Conservation (phyloP, 1,140 invertebrate species). For the Octopus bimaculoides region DNA sequence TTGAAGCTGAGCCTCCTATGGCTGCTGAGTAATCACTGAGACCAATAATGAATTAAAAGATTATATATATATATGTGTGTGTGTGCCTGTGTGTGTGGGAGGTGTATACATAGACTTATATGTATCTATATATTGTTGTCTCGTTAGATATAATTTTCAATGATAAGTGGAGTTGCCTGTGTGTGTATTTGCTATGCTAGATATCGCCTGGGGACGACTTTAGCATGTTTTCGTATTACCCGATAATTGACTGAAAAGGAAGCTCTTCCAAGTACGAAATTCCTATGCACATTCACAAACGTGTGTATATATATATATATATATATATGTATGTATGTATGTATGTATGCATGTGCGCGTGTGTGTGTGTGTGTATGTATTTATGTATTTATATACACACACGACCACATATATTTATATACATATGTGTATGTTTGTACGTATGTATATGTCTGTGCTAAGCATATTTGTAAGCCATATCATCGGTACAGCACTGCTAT, state of each 20-base stretch:
- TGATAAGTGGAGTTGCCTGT: neutral
- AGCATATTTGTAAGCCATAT: neutral
- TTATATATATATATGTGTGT: neutral
- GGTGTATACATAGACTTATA: neutral
- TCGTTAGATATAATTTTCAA: neutral
- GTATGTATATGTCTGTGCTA: too few relatives aligned
- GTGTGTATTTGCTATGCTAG: neutral
- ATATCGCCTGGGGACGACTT: too few relatives aligned
- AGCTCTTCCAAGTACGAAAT: too few relatives aligned
- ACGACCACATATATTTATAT: neutral
- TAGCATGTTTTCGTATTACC: too few relatives aligned
- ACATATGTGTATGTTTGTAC: neutral
- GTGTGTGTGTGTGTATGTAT: neutral
- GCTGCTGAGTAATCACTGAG: too few relatives aligned
- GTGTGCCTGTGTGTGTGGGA: neutral
- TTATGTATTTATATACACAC: neutral
- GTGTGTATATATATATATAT: conserved; percentile 1
- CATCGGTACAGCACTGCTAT: too few relatives aligned
- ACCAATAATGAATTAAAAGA: too few relatives aligned
- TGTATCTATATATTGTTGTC: neutral
- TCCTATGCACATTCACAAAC: neutral
- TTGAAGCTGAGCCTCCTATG: too few relatives aligned
- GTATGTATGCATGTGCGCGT: neutral
- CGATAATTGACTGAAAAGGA: too few relatives aligned
- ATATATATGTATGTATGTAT: neutral